Conservation (phyloP, 2,113 vertebrate species). For the Dendrocopos noguchii region DNA sequence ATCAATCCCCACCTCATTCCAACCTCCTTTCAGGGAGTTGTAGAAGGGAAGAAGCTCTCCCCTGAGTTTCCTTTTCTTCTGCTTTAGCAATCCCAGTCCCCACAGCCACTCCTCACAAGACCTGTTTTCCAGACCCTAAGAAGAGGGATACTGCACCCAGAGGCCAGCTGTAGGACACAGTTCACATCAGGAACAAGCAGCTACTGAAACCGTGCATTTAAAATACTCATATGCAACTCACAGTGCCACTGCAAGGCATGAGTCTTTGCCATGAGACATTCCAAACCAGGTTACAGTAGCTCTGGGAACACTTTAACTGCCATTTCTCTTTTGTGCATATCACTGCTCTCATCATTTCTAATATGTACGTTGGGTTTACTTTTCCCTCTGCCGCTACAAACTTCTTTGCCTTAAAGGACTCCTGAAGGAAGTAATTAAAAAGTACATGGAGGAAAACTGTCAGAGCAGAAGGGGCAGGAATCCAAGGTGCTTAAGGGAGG, state of each 20-base stretch:
- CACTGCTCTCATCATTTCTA: constrained; percentile 30
- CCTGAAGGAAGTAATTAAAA: constrained; percentile 50
- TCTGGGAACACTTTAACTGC: constrained; percentile 16
- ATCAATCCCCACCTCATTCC: no score
- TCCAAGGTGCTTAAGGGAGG: constrained; percentile 33
- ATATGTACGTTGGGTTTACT: background rate
- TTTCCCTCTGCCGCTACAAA: background rate
- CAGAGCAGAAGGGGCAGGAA: constrained; percentile 37
- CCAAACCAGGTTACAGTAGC: background rate
- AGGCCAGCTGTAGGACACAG: background rate
- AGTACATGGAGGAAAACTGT: constrained; percentile 2
- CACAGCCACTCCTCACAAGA: no score
- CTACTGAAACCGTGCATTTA: background rate
- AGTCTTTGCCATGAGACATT: background rate
- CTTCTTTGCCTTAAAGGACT: constrained; percentile 16
- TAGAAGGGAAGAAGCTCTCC: no score
- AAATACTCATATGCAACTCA: background rate
- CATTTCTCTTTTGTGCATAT: constrained; percentile 30
- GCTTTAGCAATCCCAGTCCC: no score
- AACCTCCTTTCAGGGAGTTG: no score
- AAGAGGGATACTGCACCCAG: background rate
- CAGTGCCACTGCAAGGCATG: background rate
- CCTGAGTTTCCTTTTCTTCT: no score
- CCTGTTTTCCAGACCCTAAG: no score
- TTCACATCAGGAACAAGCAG: background rate